Conservation (phyloP, 1,140 invertebrate species). For the Neodiprion virginianus region DNA sequence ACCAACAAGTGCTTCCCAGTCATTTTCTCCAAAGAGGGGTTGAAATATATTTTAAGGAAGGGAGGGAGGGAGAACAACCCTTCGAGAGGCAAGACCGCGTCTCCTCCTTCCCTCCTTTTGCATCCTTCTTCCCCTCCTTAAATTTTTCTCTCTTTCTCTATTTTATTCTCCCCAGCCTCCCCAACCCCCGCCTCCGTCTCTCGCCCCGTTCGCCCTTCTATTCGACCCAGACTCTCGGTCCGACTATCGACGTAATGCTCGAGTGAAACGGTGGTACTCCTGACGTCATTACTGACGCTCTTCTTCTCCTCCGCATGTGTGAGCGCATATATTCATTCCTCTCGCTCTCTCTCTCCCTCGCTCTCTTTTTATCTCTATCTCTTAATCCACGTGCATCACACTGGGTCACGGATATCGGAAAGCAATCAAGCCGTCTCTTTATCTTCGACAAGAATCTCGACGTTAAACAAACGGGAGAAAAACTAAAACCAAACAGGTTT, state of each 20-base stretch:
- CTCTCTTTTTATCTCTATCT: not conserved
- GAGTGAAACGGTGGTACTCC: not conserved
- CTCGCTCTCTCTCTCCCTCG: not conserved
- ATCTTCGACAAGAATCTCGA: too few species aligned
- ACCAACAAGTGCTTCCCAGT: too few species aligned
- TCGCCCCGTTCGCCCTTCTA: not conserved
- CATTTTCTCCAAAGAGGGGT: not conserved
- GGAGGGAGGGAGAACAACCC: not conserved
- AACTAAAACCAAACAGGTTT: too few species aligned
- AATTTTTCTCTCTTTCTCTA: not conserved
- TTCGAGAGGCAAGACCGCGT: too few species aligned
- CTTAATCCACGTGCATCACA: not conserved
- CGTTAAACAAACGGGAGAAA: too few species aligned
- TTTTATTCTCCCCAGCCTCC: not conserved
- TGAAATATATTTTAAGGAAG: not conserved
- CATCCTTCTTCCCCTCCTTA: not conserved
- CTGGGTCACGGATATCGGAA: too few species aligned
- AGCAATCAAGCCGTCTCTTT: too few species aligned
- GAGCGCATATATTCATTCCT: too few species aligned
- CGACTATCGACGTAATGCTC: not conserved
- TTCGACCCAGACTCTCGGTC: not conserved
- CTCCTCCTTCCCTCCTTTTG: conserved; percentile 6
- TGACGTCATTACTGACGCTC: not conserved
- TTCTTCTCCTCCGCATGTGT: not conserved
- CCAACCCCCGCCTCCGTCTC: not conserved